A percentile compares a stretch with the other conserved stretches of the same genome.
Conservation (phyloP, 2,797 vertebrate genomes). For the Xyrichtys novacula region DNA sequence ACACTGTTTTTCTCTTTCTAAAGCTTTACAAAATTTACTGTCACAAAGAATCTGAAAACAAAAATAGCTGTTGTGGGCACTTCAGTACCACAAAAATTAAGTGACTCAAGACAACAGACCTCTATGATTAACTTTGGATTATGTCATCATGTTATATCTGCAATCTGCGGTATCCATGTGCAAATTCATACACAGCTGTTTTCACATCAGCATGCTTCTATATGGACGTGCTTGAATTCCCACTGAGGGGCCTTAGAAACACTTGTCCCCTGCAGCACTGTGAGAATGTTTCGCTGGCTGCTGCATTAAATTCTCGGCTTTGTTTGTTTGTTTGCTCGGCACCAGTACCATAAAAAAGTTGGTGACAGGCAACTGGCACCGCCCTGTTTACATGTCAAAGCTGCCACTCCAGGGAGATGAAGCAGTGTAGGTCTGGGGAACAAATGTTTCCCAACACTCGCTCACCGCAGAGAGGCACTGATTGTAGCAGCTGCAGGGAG, state of each 20-base stretch:
- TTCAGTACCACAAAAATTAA: conserved; percentile 34
- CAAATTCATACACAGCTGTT: conserved; percentile 49
- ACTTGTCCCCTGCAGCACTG: conserved; percentile 59
- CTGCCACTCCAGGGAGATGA: conserved; percentile 59
- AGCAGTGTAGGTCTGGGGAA: conserved; percentile 69
- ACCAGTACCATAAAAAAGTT: conserved; percentile 76
- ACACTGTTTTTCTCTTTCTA: conserved; percentile 6
- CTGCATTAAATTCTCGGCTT: conserved; percentile 77
- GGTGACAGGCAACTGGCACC: conserved; percentile 58
- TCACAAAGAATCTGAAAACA: conserved; percentile 14
- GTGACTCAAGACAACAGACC: conserved; percentile 30
- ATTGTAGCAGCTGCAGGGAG: conserved; percentile 51
- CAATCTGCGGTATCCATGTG: conserved; percentile 22
- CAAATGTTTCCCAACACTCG: conserved; percentile 79
- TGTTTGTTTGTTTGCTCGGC: conserved; percentile 85
- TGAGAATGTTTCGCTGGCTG: conserved; percentile 70
- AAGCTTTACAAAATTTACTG: conserved; percentile 38
- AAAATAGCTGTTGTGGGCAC: conserved; percentile 9
- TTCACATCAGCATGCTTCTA: conserved; percentile 56
- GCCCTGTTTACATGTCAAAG: conserved; percentile 73
- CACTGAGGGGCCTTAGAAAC: conserved; percentile 56
- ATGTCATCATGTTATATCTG: conserved; percentile 35
- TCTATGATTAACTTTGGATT: conserved; percentile 28
- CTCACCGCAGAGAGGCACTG: conserved; percentile 64
- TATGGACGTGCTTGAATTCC: conserved; percentile 48